phyloP scores from a whole-genome alignment of 1,140 invertebrate species.

The Rhagoletis pomonella region DNA sequence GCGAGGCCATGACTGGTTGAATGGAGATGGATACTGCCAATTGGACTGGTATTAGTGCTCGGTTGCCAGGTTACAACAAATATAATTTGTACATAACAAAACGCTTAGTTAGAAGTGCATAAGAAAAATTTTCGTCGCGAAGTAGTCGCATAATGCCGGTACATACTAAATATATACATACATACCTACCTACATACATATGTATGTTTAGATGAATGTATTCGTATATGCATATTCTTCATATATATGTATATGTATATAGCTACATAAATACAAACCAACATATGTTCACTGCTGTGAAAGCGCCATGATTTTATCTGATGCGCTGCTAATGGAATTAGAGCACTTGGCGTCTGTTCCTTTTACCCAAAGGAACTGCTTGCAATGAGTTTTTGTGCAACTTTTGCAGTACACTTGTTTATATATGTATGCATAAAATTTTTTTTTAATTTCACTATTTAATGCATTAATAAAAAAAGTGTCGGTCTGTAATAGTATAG shows the following conservation, averaged over 20 bases:
- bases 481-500: too few relatives aligned
- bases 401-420: too few relatives aligned
- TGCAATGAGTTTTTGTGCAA: too few relatives aligned
- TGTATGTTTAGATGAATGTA: background rate
- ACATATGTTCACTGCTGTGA: too few relatives aligned
- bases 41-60: slow-evolving; percentile 6
- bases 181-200: background rate
- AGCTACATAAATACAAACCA: background rate
- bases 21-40: slow-evolving; percentile 16
- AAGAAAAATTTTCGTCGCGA: background rate
- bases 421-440: too few relatives aligned
- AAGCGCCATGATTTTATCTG: too few relatives aligned
- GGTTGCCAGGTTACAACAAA: slow-evolving; percentile 19
- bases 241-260: background rate
- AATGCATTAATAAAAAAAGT: too few relatives aligned
- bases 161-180: background rate
- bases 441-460: too few relatives aligned
- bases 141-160: background rate
- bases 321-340: too few relatives aligned
- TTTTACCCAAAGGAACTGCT: too few relatives aligned
- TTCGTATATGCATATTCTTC: background rate
- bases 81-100: slow-evolving; percentile 18
- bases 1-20: slow-evolving; percentile 23
- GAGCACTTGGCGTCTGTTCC: too few relatives aligned
- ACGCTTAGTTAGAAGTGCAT: background rate